A percentile compares a stretch with the other conserved stretches of the same genome.
These are phyloP conservation scores for Hoplostethus atlanticus DNA, from an alignment of 2,797 vertebrate species.

Conservation along the genomic window DNA sequence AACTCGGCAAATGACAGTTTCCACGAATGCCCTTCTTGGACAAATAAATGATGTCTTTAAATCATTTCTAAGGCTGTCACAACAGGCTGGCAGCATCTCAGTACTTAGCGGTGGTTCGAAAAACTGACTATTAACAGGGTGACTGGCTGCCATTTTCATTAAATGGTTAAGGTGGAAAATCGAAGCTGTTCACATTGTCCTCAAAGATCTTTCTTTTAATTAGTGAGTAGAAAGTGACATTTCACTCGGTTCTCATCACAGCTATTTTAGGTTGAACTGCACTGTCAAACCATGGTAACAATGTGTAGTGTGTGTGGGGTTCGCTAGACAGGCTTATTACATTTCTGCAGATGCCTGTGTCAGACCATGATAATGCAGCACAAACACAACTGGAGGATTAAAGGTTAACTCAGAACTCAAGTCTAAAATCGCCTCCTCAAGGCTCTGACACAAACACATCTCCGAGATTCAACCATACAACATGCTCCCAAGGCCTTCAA, in stretches of 20 bases:
- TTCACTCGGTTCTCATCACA: conserved; percentile 69
- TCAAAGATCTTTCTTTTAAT: conserved; percentile 69
- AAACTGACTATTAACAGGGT: conserved; percentile 57
- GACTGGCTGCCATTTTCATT: conserved; percentile 64
- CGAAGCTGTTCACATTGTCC: conserved; percentile 54
- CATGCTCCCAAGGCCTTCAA: not conserved
- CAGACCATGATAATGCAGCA: conserved; percentile 55
- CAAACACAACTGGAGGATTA: conserved; percentile 49
- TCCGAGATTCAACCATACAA: conserved; percentile 21
- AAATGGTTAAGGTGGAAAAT: conserved; percentile 49
- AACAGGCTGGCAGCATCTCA: conserved; percentile 39
- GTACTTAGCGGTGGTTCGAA: conserved; percentile 24
- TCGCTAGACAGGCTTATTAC: conserved; percentile 75
- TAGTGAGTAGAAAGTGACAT: conserved; percentile 73
- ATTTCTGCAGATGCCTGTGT: conserved; percentile 70
- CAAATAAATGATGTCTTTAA: conserved; percentile 64
- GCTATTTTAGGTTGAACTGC: conserved; percentile 74
- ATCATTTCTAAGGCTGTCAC: conserved; percentile 53
- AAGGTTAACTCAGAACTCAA: conserved; percentile 60
- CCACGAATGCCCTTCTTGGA: conserved; percentile 29
- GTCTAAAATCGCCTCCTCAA: conserved; percentile 46
- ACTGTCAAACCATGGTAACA: conserved; percentile 73
- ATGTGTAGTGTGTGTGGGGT: conserved; percentile 57
- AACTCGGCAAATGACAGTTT: conserved; percentile 35
- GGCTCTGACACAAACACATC: conserved; percentile 34